phyloP scores from a whole-genome alignment of 2,888 invertebrate genomes.

The Stictocephala bisonia region DNA sequence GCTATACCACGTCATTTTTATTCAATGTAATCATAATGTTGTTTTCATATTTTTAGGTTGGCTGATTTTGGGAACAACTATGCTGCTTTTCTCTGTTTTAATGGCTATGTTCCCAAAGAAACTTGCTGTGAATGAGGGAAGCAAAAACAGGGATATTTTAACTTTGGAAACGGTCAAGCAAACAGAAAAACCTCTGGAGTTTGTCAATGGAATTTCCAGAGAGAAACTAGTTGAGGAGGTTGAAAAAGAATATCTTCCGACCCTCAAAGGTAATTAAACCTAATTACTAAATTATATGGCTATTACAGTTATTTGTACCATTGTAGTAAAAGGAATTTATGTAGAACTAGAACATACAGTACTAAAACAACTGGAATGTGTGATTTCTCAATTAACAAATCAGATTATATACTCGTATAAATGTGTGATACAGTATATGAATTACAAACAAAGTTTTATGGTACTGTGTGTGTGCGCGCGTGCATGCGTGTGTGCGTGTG shows the following conservation, averaged over 20 bases:
- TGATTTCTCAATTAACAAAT: too few relatives aligned
- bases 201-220: slow-evolving; percentile 15
- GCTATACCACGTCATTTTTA: too few relatives aligned
- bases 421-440: too few relatives aligned
- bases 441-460: too few relatives aligned
- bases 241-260: slow-evolving; percentile 57
- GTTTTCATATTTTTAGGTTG: slow-evolving; percentile 62
- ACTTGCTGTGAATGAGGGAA: slow-evolving; percentile 63
- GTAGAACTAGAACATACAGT: too few relatives aligned
- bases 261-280: slow-evolving; percentile 43
- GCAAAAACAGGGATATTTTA: not conserved
- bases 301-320: not conserved
- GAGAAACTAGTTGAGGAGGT: slow-evolving; percentile 21
- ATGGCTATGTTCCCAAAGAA: slow-evolving; percentile 75
- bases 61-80: slow-evolving; percentile 67
- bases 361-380: too few relatives aligned
- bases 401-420: too few relatives aligned
- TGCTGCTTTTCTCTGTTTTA: slow-evolving; percentile 71
- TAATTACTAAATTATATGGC: not conserved
- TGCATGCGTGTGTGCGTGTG: too few relatives aligned
- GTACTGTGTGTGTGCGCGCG: too few relatives aligned
- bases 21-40: not conserved
- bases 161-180: slow-evolving; percentile 20
- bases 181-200: slow-evolving; percentile 16
- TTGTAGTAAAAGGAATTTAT: not conserved